Evolutionary conservation across 2,797 vertebrate genomes (phyloP).

Genomic region (Hyperoplus immaculatus): DNA sequence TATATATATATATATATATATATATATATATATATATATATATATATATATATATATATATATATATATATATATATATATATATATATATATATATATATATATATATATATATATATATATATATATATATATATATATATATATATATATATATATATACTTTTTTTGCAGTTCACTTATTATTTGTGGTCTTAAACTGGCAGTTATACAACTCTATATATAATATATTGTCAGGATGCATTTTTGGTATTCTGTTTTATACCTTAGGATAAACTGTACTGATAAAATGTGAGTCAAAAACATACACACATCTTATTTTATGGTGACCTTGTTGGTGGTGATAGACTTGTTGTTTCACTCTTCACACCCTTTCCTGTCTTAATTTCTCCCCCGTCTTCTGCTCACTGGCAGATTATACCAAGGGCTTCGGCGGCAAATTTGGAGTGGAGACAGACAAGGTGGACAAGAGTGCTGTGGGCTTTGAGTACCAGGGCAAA

Average conservation of each 20-base stretch:
- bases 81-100: background rate
- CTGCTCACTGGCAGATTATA: slow-evolving; percentile 75
- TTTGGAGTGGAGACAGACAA: slow-evolving; percentile 92
- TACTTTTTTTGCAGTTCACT: background rate
- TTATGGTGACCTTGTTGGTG: background rate
- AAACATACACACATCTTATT: background rate
- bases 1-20: background rate
- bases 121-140: background rate
- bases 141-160: background rate
- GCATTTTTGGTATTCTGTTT: background rate
- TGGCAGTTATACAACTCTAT: background rate
- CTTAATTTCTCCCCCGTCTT: background rate
- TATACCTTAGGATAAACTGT: background rate
- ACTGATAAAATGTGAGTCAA: background rate
- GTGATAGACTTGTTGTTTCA: background rate
- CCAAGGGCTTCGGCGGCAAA: slow-evolving; percentile 87
- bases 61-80: background rate
- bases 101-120: background rate
- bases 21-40: background rate
- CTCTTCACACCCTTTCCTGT: slow-evolving; percentile 2
- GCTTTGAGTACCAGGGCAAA: slow-evolving; percentile 96
- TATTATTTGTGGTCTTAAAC: background rate
- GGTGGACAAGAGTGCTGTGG: slow-evolving; percentile 95
- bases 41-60: background rate
- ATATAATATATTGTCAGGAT: background rate